Conservation (phyloP, 2,797 vertebrate species). For the Remorina albescens region DNA sequence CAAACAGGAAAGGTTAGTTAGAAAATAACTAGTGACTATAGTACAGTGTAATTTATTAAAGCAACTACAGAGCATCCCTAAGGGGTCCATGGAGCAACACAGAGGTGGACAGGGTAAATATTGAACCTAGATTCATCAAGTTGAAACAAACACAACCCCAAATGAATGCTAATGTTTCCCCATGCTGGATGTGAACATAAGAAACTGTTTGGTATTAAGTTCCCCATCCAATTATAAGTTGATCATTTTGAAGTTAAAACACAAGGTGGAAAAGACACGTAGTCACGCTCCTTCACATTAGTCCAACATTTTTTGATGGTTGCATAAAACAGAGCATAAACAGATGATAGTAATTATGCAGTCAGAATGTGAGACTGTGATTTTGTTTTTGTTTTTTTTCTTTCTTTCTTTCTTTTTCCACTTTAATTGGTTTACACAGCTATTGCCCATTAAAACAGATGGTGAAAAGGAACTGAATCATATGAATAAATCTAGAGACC, state of each 20-base stretch:
- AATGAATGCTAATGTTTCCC: not conserved
- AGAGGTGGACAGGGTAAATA: not conserved
- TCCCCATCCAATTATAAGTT: not conserved
- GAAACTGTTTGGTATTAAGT: not conserved
- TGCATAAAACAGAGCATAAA: not conserved
- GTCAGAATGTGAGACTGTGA: constrained; percentile 7
- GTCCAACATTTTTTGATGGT: not conserved
- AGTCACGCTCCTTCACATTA: not conserved
- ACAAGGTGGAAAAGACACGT: too few relatives aligned
- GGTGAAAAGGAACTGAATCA: not conserved
- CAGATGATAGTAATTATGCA: not conserved
- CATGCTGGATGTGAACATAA: not conserved
- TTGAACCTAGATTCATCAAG: not conserved
- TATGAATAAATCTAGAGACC: not conserved
- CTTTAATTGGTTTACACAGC: constrained; percentile 8
- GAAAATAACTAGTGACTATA: not conserved
- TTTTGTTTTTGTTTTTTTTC: not conserved
- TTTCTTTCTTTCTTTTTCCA: not conserved
- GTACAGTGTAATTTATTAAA: not conserved
- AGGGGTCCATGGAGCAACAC: constrained; percentile 2
- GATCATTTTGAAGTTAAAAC: not conserved
- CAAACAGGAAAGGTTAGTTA: not conserved
- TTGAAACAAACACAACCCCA: not conserved
- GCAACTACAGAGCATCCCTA: not conserved
- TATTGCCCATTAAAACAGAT: not conserved